Base-by-base conservation (phyloP, 2,113 vertebrate species). In the Pituophis catenifer region DNA sequence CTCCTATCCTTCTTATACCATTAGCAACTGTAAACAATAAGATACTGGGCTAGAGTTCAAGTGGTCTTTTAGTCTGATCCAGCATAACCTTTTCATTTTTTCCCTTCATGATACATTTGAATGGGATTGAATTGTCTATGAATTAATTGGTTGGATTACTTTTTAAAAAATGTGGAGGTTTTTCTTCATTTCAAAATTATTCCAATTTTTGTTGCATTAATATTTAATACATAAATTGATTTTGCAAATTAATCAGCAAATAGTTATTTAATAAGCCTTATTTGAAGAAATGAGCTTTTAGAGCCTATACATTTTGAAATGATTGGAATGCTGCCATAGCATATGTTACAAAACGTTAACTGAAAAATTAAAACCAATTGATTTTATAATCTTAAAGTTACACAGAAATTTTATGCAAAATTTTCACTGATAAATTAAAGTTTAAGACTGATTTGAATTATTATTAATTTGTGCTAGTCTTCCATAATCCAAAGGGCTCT, bases 251-350 rank as follows among this genome's bases (percentile, higher is more conserved):
- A 91, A 91, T 91, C 24, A 52, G 50, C 26, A 59, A 91, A 91
- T 53, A 86, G 19, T 50, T 55, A 44, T 87, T 91, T 87, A 91
- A 58, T 44, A 87, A 44, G 26, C 55, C 15, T 91, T 9, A 33
- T 58, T 48, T 91, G 86, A 93, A 89, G 85, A 85, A 89, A 13
- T 4, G n/a, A 94, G 0, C 94, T 93, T 92, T 89, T 90, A 75
- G 6, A 58, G 50, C 6, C 5, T 70, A 92, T n/a, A 91, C 55
- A 92, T 87, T 54, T 44, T 19, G 29, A 91, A 95, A 91, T 13
- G 93, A 88, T 75, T 90, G 19, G 5, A 70, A 70, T 33, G 11
- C 29, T 88, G 91, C 94, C 88, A 12, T 91, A 54, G 21, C 53
- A 92, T 9, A 23, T 55, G 93, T 95, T 91, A 57, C 81, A 29